Evolutionary conservation across 1,140 invertebrate species (phyloP), one percentile per base, ranked within the genome.

Genomic region (Rhagoletis zephyria): DNA sequence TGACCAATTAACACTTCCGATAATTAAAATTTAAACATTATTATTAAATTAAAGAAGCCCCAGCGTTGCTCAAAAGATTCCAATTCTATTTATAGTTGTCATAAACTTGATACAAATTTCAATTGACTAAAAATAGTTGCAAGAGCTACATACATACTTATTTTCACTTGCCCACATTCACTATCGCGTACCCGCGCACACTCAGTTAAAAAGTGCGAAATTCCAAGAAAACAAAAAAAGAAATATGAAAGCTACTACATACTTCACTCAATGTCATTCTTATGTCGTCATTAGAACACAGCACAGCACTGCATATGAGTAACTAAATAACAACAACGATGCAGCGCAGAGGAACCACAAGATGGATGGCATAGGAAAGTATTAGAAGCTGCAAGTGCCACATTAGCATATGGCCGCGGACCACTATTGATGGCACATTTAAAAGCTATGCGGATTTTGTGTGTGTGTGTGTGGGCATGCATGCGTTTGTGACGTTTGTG

Each of bases 401-500:
- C 48, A 81, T 81, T 81, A 81, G 74, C 74, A 81, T 81, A 51
- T 81, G 74, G 56, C 48, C 74, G 74, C 74, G 74, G 5, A 81
- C 74, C 74, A 59, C 74, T 81, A 42, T 42, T 56, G 74, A 42
- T 81, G 74, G 12, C 74, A 81, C 74, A 81, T 19, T 81, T 81
- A 56, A 74, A 56, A 81, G 74, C 48, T 81, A 16, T 63, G n/a
- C 16, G 12, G 61, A 1, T 63, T n/a, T 14, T 30, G 3, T 16
- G 2, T 56, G 30, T 48, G 56, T 30, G 7, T 16, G 10, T 19
- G 30, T 6, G 0, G 16, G 16, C 42, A 74, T 56, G n/a, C 7
- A 77, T 77, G 64, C 40, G 10, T n/a, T n/a, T n/a, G n/a, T n/a
- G n/a, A n/a, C 5, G 2, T 67, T 30, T 6, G 48, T 77, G 5